Percentiles rank a stretch among this genome's conserved stretches.
Evolutionary conservation across 2,113 vertebrate species (phyloP).

Genomic region (Melanocharis versteri): DNA sequence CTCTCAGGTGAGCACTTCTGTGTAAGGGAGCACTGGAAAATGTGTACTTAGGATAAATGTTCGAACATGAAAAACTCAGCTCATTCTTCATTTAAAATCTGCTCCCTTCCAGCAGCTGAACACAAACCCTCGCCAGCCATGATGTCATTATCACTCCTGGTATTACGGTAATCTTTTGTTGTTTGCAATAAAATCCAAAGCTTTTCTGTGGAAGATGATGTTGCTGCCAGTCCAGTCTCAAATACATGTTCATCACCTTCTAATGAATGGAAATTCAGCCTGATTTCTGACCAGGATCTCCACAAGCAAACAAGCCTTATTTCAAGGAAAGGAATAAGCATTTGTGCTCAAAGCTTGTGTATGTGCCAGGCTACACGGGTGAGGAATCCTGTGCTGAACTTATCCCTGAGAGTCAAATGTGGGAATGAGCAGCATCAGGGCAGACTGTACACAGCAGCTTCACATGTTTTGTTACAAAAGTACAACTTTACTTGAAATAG

Average conservation of each 20-base stretch:
- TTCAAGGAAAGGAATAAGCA: background rate
- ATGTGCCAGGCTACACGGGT: background rate
- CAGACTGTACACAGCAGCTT: background rate
- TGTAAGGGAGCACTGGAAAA: background rate
- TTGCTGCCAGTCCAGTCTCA: background rate
- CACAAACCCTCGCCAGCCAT: background rate
- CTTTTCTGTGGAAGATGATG: background rate
- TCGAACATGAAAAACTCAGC: background rate
- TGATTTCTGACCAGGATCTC: background rate
- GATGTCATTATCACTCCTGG: background rate
- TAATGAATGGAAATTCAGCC: background rate
- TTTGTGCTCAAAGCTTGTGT: background rate
- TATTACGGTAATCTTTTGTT: background rate
- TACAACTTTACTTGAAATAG: background rate
- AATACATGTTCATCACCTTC: background rate
- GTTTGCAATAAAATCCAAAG: background rate
- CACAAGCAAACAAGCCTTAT: background rate
- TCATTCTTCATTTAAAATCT: background rate
- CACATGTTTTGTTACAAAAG: background rate
- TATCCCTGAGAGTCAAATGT: accelerated
- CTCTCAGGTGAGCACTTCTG: background rate
- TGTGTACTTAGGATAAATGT: background rate
- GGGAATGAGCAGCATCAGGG: background rate
- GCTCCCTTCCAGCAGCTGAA: background rate
- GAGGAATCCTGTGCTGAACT: background rate